Conservation (phyloP, 2,888 invertebrate species). For the Hydrotaea cyrtoneurina region DNA sequence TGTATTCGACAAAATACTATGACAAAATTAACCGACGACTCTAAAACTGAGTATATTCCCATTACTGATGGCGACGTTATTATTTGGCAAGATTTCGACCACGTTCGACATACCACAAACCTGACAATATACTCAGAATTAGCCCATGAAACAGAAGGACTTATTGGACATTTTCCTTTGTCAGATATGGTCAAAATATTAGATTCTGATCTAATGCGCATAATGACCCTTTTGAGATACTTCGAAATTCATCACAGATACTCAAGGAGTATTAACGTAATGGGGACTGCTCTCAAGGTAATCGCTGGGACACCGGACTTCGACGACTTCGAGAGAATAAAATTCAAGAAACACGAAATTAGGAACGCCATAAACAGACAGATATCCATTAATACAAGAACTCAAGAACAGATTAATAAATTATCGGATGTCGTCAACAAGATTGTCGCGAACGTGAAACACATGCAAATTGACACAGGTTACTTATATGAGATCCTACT, state of each 20-base stretch:
- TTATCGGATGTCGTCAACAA: conserved; percentile 31
- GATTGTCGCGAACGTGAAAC: conserved; percentile 36
- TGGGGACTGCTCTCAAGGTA: conserved; percentile 34
- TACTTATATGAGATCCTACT: conserved; percentile 53
- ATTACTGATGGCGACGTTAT: conserved; percentile 44
- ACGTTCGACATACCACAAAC: conserved; percentile 34
- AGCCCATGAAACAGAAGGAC: conserved; percentile 28
- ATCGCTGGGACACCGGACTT: conserved; percentile 24
- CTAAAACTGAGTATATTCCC: conserved; percentile 41
- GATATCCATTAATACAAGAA: conserved; percentile 9
- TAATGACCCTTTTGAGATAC: conserved; percentile 5
- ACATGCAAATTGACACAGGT: conserved; percentile 39
- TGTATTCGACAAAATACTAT: background rate
- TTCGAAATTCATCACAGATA: conserved; percentile 36
- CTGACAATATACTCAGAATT: background rate
- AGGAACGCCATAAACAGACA: background rate
- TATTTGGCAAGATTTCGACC: conserved; percentile 37
- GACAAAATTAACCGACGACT: conserved; percentile 47
- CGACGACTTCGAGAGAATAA: background rate
- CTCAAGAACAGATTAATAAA: conserved; percentile 2
- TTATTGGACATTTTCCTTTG: conserved; percentile 30
- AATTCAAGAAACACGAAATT: background rate
- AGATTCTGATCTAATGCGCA: conserved; percentile 34
- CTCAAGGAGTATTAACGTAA: conserved; percentile 32
- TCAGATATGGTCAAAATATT: conserved; percentile 41